Percentiles rank a stretch among this genome's conserved stretches.
These are phyloP conservation scores for Hirtodrosophila histrioides DNA, from an alignment of 2,888 invertebrate genomes.

Conservation along the genomic window DNA sequence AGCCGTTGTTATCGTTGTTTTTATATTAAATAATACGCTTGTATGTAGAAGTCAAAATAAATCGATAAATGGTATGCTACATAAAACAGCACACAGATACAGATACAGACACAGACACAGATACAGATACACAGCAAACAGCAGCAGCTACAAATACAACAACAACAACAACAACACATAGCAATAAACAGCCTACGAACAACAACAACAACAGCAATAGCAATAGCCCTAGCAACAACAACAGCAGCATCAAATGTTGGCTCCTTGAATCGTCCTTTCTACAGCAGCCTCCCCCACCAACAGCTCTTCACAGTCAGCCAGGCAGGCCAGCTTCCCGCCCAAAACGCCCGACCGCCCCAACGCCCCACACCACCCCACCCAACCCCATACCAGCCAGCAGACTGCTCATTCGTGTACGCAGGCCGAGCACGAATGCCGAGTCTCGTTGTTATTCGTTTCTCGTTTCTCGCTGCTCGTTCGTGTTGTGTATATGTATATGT, in stretches of 20 bases:
- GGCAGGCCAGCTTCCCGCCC: conserved; percentile 34
- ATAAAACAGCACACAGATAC: conserved; percentile 47
- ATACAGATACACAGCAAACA: conserved; percentile 36
- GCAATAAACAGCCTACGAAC: conserved; percentile 75
- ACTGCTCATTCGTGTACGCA: conserved; percentile 65
- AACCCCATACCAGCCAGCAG: conserved; percentile 22
- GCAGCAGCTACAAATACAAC: conserved; percentile 29
- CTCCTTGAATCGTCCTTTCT: conserved; percentile 76
- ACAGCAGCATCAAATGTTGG: conserved; percentile 61
- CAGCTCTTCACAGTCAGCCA: neutral
- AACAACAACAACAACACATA: conserved; percentile 27
- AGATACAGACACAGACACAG: conserved; percentile 33
- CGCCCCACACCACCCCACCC: neutral
- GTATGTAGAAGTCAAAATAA: conserved; percentile 77
- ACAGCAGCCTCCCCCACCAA: conserved; percentile 19
- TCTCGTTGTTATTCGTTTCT: conserved; percentile 21
- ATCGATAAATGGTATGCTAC: conserved; percentile 72
- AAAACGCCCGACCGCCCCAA: too few relatives aligned
- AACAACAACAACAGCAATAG: conserved; percentile 34
- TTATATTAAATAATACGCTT: conserved; percentile 70
- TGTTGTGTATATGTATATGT: conserved; percentile 15
- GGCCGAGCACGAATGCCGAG: conserved; percentile 54
- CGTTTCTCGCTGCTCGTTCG: conserved; percentile 21
- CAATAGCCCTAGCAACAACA: conserved; percentile 26
- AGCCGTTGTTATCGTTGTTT: conserved; percentile 60